Conservation (phyloP, 2,888 invertebrate species). For the Heliconius cydno region DNA sequence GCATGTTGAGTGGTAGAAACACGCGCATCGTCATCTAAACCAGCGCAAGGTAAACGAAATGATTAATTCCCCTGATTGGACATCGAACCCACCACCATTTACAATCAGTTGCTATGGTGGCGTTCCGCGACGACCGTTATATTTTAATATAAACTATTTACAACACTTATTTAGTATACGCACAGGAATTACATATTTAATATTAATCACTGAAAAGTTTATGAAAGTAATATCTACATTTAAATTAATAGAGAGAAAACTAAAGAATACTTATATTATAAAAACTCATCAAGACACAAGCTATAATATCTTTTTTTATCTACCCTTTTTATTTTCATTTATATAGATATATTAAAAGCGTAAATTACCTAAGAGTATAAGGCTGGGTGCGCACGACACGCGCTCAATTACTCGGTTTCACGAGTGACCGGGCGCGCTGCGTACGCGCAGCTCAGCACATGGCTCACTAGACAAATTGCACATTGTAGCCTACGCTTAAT, state of each 20-base stretch:
- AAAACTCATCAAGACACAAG: background rate
- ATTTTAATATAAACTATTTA: no score
- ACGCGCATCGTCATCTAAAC: no score
- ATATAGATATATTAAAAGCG: slow-evolving; percentile 4
- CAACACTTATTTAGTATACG: no score
- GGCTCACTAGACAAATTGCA: slow-evolving; percentile 24
- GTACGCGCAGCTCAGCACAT: slow-evolving; percentile 47
- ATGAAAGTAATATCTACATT: no score
- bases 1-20: no score
- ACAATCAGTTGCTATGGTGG: no score
- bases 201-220: no score
- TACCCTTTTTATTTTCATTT: background rate
- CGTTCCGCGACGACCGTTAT: no score
- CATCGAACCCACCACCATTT: no score
- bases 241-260: background rate
- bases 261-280: background rate
- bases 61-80: no score
- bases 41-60: no score
- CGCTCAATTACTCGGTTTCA: slow-evolving; percentile 63
- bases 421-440: slow-evolving; percentile 56
- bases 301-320: background rate
- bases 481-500: slow-evolving; percentile 22
- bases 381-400: slow-evolving; percentile 58
- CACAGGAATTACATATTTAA: no score
- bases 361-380: slow-evolving; percentile 47